Evolutionary conservation across 2,113 vertebrate species (phyloP).

Genomic region (Scomber colias): DNA sequence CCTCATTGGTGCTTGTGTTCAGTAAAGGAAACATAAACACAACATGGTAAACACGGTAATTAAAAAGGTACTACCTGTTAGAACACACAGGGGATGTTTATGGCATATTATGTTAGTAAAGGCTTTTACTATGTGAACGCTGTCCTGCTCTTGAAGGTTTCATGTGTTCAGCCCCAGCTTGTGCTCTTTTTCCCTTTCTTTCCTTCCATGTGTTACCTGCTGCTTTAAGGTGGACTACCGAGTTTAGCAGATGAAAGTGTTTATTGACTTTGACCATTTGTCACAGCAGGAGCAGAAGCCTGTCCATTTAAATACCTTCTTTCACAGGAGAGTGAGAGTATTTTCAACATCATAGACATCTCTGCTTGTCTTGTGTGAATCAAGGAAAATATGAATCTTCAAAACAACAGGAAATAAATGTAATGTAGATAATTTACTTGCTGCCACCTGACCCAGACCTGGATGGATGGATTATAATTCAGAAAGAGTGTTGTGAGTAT

Average conservation of each 20-base stretch:
- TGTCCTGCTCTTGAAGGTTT: slow-evolving; percentile 16
- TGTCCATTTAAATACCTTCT: slow-evolving; percentile 44
- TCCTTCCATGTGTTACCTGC: slow-evolving; percentile 35
- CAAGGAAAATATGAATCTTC: no score
- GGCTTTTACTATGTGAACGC: background rate
- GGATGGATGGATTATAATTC: no score
- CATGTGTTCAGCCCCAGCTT: background rate
- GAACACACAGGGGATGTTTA: slow-evolving; percentile 23
- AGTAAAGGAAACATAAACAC: slow-evolving; percentile 57
- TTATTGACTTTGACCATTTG: slow-evolving; percentile 60
- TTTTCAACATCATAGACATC: slow-evolving; percentile 31
- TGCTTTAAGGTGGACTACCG: slow-evolving; percentile 15
- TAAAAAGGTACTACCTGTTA: slow-evolving; percentile 21
- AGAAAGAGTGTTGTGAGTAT: no score
- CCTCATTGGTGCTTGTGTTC: slow-evolving; percentile 37
- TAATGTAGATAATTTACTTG: no score
- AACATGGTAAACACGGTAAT: slow-evolving; percentile 30
- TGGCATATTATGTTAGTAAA: slow-evolving; percentile 5
- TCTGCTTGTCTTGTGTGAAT: no score
- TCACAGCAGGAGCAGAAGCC: slow-evolving; percentile 30
- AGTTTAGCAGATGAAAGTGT: slow-evolving; percentile 49
- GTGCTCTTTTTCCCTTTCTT: background rate
- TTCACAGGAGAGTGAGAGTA: background rate
- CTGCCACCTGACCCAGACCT: no score
- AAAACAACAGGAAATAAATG: no score